These are phyloP conservation scores for Coptotermes formosanus DNA, from an alignment of 1,140 invertebrate species.

Conservation along the genomic window DNA sequence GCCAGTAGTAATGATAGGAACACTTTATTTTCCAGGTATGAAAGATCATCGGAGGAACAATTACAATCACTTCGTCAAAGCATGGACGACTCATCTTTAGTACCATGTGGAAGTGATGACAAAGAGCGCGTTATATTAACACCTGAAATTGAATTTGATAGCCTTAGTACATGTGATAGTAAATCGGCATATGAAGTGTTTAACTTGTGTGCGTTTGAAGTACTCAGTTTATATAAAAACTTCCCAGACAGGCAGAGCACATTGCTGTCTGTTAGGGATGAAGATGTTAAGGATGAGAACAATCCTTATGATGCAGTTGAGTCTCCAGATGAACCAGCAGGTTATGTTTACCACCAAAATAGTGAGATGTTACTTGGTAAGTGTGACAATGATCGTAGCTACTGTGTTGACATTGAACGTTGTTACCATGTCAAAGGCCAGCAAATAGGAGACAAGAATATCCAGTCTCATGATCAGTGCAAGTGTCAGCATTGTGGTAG, in stretches of 20 bases:
- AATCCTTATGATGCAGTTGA: not conserved
- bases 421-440: not conserved
- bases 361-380: not conserved
- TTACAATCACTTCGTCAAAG: not conserved
- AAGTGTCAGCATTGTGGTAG: not conserved
- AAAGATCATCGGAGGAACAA: constrained; percentile 9
- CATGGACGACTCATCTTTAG: not conserved
- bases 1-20: constrained; percentile 8
- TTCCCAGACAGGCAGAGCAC: not conserved
- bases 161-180: not conserved
- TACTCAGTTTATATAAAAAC: not conserved
- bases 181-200: not conserved
- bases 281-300: not conserved
- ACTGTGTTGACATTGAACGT: not conserved
- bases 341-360: not conserved
- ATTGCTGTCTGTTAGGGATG: not conserved
- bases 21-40: not conserved
- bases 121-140: not conserved
- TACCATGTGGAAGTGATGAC: not conserved
- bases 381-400: not conserved
- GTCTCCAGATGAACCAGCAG: not conserved
- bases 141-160: not conserved
- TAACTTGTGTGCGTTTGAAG: not conserved
- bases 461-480: not conserved
- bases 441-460: not conserved